Evolutionary conservation across 2,888 invertebrate species (phyloP).

Genomic region (Drosophila paracracens): DNA sequence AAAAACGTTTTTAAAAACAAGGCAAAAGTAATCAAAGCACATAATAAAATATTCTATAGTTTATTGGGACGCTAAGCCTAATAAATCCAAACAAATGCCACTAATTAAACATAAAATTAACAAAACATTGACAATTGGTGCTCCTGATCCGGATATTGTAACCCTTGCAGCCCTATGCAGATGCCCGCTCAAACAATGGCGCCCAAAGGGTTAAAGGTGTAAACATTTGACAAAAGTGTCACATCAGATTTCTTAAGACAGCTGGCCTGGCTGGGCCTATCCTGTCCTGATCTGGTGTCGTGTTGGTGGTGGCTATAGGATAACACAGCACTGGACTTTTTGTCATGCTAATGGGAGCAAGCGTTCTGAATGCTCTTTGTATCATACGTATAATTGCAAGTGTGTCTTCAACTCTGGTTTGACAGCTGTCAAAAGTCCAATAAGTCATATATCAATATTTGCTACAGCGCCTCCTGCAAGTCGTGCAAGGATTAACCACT

Average conservation of each 20-base stretch:
- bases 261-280: constrained; percentile 46
- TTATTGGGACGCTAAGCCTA: constrained; percentile 17
- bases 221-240: constrained; percentile 81
- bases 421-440: constrained; percentile 82
- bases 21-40: neutral
- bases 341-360: constrained; percentile 55
- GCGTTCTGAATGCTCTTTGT: constrained; percentile 8
- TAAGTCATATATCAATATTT: constrained; percentile 74
- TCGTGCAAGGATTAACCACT: constrained; percentile 56
- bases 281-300: neutral
- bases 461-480: constrained; percentile 44
- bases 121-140: constrained; percentile 58
- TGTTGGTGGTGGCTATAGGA: constrained; percentile 32
- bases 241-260: constrained; percentile 68
- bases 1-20: no score
- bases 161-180: constrained; percentile 50
- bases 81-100: constrained; percentile 66
- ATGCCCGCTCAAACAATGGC: constrained; percentile 56
- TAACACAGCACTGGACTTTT: constrained; percentile 31
- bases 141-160: constrained; percentile 19
- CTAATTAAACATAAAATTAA: constrained; percentile 73
- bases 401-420: constrained; percentile 63
- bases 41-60: neutral
- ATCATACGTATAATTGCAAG: constrained; percentile 44
- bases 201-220: constrained; percentile 78